Evolutionary conservation across 2,113 vertebrate genomes (phyloP).

Genomic region (Verasper variegatus): DNA sequence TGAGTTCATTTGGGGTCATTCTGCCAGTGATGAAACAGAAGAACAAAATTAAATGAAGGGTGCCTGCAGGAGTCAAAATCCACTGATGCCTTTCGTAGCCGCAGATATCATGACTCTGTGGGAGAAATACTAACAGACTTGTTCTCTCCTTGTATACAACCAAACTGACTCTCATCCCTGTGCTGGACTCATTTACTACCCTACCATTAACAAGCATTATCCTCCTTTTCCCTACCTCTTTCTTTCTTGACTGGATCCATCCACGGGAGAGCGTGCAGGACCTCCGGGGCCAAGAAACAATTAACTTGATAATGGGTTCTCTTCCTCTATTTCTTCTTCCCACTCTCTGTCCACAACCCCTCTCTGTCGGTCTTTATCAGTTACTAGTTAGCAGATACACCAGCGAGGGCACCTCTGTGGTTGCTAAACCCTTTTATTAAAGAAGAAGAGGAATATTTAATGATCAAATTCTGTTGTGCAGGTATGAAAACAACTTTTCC

Average conservation of each 20-base stretch:
- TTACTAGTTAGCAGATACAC: slow-evolving; percentile 27
- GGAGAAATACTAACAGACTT: neutral
- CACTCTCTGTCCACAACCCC: slow-evolving; percentile 8
- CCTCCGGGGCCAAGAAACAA: slow-evolving; percentile 73
- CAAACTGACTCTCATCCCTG: neutral
- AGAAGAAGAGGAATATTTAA: neutral
- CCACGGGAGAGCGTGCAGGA: slow-evolving; percentile 28
- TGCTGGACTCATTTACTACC: slow-evolving; percentile 35
- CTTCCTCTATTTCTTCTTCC: slow-evolving; percentile 26
- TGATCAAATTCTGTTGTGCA: neutral
- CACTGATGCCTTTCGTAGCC: slow-evolving; percentile 25
- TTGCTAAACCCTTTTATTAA: neutral
- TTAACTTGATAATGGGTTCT: slow-evolving; percentile 78
- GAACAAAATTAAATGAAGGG: neutral
- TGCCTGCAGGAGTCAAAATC: slow-evolving; percentile 34
- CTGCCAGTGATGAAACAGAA: slow-evolving; percentile 20
- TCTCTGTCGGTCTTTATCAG: slow-evolving; percentile 11
- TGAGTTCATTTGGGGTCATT: slow-evolving; percentile 30
- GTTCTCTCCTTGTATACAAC: neutral
- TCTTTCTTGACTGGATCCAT: slow-evolving; percentile 8
- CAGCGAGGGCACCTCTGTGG: neutral
- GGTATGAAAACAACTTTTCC: neutral
- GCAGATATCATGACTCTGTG: slow-evolving; percentile 7
- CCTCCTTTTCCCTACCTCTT: slow-evolving; percentile 8
- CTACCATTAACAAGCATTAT: slow-evolving; percentile 58